Base-by-base conservation (phyloP, 2,113 vertebrate species). In the Tetrao urogallus region DNA sequence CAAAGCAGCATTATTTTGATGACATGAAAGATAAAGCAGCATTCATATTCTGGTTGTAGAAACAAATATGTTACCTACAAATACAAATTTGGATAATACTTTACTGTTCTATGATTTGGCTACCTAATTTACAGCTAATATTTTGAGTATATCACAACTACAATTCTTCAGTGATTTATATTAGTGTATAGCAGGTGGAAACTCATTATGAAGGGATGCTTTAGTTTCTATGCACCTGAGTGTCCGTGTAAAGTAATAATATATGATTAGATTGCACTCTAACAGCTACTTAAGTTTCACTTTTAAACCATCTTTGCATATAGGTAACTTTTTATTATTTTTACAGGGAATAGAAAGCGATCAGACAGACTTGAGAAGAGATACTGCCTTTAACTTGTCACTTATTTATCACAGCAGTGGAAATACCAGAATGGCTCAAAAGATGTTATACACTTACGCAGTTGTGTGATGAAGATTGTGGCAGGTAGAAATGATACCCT, bases 401-500 rank as follows among this genome's bases (percentile, higher is more conserved):
- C 98, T 99, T 61, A 99, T 99, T 91, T 99, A 99, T 86, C 99
- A 99, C 97, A 97, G 97, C 95, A 99, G 98, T 14, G 99, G 99
- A 32, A 99, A 99, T 77, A 90, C 65, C 10, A 97, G 97, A 75
- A 98, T 99, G 98, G 98, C 98, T 38, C 98, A 95, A 3, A 98
- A 98, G 71, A 94, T 99, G 54, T 87, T 99, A 34, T 98, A 97
- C 40, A 99, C 98, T 1, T 97, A 99, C 25, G 98, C 98, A 54
- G 69, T 95, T 21, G 79, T 99, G 24, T 99, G 88, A 98, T 11
- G 43, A 74, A 27, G 45, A 72, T 65, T 91, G 88, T 42, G 38
- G 58, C 69, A 69, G 47, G 43, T 43, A 60, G 30, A 50, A 13
- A 1, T 4, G 28, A 12, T 67, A 3, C 8, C 65, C 28, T 73